Percentiles rank a stretch among this genome's conserved stretches.
These are phyloP conservation scores for Tipula lateralis DNA, from an alignment of 2,888 invertebrate genomes.

Conservation along the genomic window DNA sequence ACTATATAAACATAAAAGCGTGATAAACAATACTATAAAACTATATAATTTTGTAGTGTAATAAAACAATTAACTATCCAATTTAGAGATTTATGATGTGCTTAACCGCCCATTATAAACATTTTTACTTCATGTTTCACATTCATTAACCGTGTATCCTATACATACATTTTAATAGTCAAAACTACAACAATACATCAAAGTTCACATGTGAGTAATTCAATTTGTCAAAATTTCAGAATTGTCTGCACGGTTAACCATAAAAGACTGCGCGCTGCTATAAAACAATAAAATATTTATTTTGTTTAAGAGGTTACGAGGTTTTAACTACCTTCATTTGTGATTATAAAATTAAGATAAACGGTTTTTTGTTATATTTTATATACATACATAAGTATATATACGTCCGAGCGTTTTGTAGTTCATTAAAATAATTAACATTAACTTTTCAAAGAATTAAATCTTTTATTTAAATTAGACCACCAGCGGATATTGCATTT, in stretches of 20 bases:
- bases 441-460: background rate
- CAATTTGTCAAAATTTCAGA: background rate
- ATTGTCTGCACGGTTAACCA: background rate
- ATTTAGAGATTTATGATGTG: background rate
- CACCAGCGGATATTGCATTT: background rate
- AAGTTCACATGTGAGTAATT: background rate
- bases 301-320: too few relatives aligned
- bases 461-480: background rate
- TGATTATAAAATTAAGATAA: slow-evolving; percentile 2
- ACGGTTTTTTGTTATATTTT: background rate
- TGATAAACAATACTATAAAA: too few relatives aligned
- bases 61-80: too few relatives aligned
- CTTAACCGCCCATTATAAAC: background rate
- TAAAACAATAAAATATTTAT: background rate
- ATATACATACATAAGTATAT: background rate
- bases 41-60: too few relatives aligned
- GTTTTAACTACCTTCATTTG: background rate
- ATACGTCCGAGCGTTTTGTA: background rate
- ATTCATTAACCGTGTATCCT: background rate
- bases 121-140: background rate
- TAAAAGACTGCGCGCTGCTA: background rate
- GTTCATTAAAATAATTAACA: background rate
- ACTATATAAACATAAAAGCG: too few relatives aligned
- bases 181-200: background rate
- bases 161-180: background rate